Base-by-base conservation (phyloP, 2,888 invertebrate genomes). In the Drepanosiphum platanoidis region DNA sequence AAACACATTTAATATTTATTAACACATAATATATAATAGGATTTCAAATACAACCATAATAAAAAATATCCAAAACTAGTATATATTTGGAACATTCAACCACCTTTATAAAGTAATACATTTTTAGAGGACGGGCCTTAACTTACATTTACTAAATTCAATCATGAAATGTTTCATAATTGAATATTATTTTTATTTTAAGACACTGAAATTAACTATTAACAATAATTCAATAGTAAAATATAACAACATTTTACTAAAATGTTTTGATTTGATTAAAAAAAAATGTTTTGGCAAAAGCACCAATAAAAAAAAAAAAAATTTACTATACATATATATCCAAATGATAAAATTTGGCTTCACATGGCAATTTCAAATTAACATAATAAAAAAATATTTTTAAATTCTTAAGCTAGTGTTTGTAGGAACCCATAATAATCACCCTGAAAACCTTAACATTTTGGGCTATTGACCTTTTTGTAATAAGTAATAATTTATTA, bases 371-470 rank as follows among this genome's bases (percentile, higher is more conserved):
- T 68, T 30, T 27, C 70, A 70, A 36, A 71, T 7, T 58, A 71
- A 81, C 61, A 66, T 52, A 71, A 71, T 36, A 71, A 58, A 42
- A 81, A n/a, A n/a, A n/a, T 52, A 0, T 68, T 32, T 32, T 61
- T 39, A 61, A 83, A 74, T 18, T 64, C 27, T 75, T 46, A 42
- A 74, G 46, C 74, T 83, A 83, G 42, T 72, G 46, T 66, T 68
- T 84, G 58, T 84, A 84, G 84, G 84, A 84, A 84, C 84, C 84
- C 84, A 77, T 84, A 84, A 77, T 84, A 66, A 58, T 58, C 84
- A 84, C 84, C 84, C 84, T 84, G 84, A 84, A 84, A 84, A 84
- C 75, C 75, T 77, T 18, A 52, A 77, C 52, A 68, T 75, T 77
- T 68, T 84, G 68, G 84, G 84, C 34, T 84, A 75, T 66, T 39